Conservation (phyloP, 2,113 vertebrate genomes). For the Muntiacus muntjak region DNA sequence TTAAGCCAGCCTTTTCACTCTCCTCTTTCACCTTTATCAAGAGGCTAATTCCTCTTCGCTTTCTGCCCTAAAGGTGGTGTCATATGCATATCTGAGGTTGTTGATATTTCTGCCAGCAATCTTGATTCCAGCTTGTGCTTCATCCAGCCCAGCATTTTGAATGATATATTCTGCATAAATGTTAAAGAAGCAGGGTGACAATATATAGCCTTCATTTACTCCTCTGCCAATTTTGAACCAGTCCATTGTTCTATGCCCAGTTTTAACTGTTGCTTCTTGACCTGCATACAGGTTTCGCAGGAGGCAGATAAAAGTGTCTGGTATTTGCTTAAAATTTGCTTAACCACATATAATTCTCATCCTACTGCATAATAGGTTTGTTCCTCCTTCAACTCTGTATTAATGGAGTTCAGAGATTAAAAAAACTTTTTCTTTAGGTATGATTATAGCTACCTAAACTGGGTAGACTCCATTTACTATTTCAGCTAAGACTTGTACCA, state of each 20-base stretch:
- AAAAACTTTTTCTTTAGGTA: not conserved
- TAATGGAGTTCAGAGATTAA: not conserved
- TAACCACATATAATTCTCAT: not conserved
- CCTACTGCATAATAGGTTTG: not conserved
- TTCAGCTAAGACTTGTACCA: slow-evolving; percentile 6
- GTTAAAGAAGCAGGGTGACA: not conserved
- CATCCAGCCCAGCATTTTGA: not conserved
- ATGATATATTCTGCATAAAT: not conserved
- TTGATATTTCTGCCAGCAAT: not conserved
- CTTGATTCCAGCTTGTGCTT: not conserved
- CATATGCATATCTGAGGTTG: not conserved
- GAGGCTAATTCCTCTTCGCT: not conserved
- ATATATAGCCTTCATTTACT: not conserved
- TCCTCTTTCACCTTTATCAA: not conserved
- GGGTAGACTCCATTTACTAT: not conserved
- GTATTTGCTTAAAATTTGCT: not conserved
- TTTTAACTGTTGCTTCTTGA: not conserved
- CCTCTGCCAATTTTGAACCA: not conserved
- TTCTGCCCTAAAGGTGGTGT: not conserved
- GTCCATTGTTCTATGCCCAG: not conserved
- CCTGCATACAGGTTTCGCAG: not conserved
- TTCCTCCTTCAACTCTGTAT: not conserved
- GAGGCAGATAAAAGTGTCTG: not conserved
- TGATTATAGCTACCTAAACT: not conserved
- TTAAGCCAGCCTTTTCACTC: not conserved